Conservation (phyloP, 1,140 invertebrate genomes). For the Diabrotica virgifera region DNA sequence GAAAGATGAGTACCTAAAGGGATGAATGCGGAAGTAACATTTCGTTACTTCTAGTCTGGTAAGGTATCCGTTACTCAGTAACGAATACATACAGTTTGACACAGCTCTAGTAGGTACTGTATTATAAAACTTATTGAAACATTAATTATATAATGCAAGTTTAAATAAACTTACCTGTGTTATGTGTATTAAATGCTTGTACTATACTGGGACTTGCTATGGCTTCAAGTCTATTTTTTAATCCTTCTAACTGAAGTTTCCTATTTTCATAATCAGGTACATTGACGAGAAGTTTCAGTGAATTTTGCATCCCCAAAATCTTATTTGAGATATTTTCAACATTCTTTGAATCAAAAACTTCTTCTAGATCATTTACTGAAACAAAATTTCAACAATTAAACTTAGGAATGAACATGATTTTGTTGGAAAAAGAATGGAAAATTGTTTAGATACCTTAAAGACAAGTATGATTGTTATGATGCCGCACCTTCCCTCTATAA, state of each 20-base stretch:
- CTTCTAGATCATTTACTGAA: conserved; percentile 66
- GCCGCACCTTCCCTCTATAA: neutral
- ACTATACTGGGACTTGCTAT: conserved; percentile 81
- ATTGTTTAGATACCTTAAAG: neutral
- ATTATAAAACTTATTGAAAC: too few relatives aligned
- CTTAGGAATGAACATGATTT: neutral
- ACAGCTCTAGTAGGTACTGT: too few relatives aligned
- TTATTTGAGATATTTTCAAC: conserved; percentile 66
- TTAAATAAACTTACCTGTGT: conserved; percentile 57
- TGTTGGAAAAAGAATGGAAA: neutral
- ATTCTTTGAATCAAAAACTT: conserved; percentile 65
- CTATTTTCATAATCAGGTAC: conserved; percentile 80
- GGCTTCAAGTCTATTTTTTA: conserved; percentile 88
- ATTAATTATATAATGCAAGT: neutral
- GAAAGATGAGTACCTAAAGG: too few relatives aligned
- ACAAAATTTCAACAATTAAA: conserved; percentile 9
- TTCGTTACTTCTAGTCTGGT: too few relatives aligned
- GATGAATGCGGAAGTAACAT: too few relatives aligned
- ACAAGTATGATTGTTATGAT: neutral
- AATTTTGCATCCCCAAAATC: conserved; percentile 77
- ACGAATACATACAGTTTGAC: too few relatives aligned
- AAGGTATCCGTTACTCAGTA: too few relatives aligned
- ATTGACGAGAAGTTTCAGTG: conserved; percentile 75
- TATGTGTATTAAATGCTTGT: conserved; percentile 73
- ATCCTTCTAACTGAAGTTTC: conserved; percentile 78